phyloP scores from a whole-genome alignment of 2,113 vertebrate genomes.

The Noturus placidus region DNA sequence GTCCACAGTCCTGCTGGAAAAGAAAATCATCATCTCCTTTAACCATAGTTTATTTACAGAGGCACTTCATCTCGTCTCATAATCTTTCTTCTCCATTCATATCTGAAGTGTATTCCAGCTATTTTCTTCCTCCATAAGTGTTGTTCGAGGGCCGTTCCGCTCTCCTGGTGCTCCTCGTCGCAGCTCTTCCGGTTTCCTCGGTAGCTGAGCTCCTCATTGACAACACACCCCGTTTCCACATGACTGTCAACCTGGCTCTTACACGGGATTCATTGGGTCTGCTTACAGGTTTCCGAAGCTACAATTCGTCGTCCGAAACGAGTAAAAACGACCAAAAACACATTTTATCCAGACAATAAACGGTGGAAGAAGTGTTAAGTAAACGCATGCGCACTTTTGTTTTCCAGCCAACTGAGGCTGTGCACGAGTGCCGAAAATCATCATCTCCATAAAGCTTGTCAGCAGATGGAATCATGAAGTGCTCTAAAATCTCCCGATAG shows the following conservation, averaged over 20 bases:
- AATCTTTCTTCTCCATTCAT: neutral
- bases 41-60: neutral
- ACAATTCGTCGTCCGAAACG: neutral
- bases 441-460: no score
- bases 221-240: neutral
- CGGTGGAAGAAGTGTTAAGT: conserved; percentile 47
- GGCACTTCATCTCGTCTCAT: neutral
- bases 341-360: neutral
- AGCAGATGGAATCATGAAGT: no score
- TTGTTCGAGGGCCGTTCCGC: neutral
- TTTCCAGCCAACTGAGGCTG: neutral
- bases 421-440: no score
- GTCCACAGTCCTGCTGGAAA: no score
- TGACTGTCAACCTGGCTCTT: neutral
- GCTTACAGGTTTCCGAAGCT: neutral
- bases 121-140: neutral
- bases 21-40: no score
- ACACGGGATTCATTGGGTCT: neutral
- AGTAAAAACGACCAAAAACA: neutral
- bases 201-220: neutral
- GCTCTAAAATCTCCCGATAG: no score
- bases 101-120: neutral
- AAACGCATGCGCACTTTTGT: conserved; percentile 43
- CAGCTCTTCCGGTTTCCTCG: neutral
- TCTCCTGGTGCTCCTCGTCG: neutral